Evolutionary conservation across 2,888 invertebrate genomes (phyloP), one percentile per base, ranked within the genome.

Genomic region (Chalcosyrphus nemorum): DNA sequence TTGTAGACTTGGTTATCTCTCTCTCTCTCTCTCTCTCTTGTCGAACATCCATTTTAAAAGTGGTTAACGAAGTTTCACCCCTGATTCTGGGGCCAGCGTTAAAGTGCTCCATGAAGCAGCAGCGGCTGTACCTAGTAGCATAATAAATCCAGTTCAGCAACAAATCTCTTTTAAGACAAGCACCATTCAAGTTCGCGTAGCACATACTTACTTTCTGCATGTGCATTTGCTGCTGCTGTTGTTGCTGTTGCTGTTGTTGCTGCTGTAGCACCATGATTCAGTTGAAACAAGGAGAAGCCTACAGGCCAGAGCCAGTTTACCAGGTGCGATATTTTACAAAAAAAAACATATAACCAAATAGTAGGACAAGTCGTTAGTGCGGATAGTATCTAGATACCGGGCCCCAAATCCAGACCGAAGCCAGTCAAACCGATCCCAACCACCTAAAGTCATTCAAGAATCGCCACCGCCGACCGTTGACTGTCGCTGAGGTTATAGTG

Each of bases 171-270:
- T 50, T 35, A 41, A 77, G 82, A 82, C 82, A 82, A 72, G 72
- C 72, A 82, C 77, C 82, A 82, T 77, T 82, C 77, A 82, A 82
- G 82, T 82, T 82, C 82, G 82, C 76, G 56, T 72, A 61, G 38
- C 61, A 70, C 56, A 75, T 61, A 47, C 59, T 59, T 38, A 54
- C 57, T 63, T 56, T 56, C 57, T 56, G 65, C 65, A 57, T 72
- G 38, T 65, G 72, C 57, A 65, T 35, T 38, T 66, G n/a, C 19
- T 43, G 27, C 47, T 15, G 70, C 54, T n/a, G n/a, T n/a, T n/a
- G n/a, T n/a, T n/a, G n/a, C n/a, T n/a, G n/a, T n/a, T n/a, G n/a
- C n/a, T n/a, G n/a, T n/a, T n/a, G n/a, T n/a, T n/a, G n/a, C n/a
- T n/a, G n/a, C n/a, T n/a, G n/a, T n/a, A n/a, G n/a, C 13, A 41